Conservation (phyloP, 2,888 invertebrate species). For the Trichogramma dendrolimi region DNA sequence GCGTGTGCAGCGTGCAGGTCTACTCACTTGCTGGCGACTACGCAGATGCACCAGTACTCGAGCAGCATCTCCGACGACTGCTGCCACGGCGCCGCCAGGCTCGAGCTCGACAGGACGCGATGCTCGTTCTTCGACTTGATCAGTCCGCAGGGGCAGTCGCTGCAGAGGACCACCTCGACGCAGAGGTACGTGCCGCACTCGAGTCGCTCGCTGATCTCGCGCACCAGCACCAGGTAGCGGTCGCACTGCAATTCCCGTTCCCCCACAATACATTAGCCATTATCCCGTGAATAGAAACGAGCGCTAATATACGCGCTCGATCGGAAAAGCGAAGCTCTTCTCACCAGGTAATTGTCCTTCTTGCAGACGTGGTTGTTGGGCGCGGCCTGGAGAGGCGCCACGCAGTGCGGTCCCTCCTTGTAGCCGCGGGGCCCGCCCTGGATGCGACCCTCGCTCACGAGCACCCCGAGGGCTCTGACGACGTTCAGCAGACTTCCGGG, state of each 20-base stretch:
- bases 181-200: conserved; percentile 56
- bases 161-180: conserved; percentile 75
- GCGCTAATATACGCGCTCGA: no score
- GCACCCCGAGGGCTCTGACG: conserved; percentile 51
- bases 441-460: conserved; percentile 50
- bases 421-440: conserved; percentile 57
- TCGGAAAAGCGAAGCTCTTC: conserved; percentile 24
- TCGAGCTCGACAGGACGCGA: conserved; percentile 35
- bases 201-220: conserved; percentile 46
- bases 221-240: conserved; percentile 47
- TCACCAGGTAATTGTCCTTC: conserved; percentile 55
- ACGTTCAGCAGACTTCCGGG: conserved; percentile 45
- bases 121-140: conserved; percentile 45
- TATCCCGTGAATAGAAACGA: no score
- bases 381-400: conserved; percentile 48
- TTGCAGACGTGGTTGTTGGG: conserved; percentile 55
- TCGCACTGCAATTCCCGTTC: conserved; percentile 39
- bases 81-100: conserved; percentile 46
- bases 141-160: conserved; percentile 62
- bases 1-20: neutral
- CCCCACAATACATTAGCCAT: neutral
- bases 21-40: conserved; percentile 59
- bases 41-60: conserved; percentile 78
- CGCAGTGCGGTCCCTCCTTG: conserved; percentile 68
- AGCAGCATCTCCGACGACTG: conserved; percentile 61